Percentiles rank a stretch among this genome's conserved stretches.
phyloP scores from a whole-genome alignment of 2,888 invertebrate species.

The Tiliacea aurago region DNA sequence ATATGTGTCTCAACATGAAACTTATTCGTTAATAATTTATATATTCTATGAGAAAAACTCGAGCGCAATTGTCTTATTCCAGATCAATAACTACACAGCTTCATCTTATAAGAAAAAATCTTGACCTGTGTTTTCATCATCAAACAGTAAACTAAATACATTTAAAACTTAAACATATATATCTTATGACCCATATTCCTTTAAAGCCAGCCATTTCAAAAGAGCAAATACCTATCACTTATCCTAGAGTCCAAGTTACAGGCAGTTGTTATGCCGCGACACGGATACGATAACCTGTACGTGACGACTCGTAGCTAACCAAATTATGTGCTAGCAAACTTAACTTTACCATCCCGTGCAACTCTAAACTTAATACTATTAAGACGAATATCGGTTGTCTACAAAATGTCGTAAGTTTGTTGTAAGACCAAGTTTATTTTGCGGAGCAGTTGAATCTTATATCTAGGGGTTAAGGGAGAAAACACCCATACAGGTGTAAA shows the following conservation, averaged over 20 bases:
- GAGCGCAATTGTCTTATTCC: background rate
- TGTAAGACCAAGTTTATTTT: conserved; percentile 47
- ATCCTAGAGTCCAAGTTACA: conserved; percentile 71
- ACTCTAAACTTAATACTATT: conserved; percentile 41
- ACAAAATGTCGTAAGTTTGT: conserved; percentile 41
- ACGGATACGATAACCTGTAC: conserved; percentile 75
- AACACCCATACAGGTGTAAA: conserved; percentile 34
- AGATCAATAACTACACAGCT: background rate
- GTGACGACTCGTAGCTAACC: conserved; percentile 76
- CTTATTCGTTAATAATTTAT: no score
- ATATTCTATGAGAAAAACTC: background rate
- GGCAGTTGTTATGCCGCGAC: conserved; percentile 77
- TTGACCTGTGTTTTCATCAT: no score
- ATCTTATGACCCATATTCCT: conserved; percentile 51
- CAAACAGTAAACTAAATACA: conserved; percentile 13
- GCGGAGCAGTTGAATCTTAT: conserved; percentile 53
- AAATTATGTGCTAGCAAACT: conserved; percentile 69
- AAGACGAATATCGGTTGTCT: conserved; percentile 44
- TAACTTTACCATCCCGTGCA: conserved; percentile 33
- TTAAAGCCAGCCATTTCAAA: conserved; percentile 61
- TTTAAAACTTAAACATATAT: conserved; percentile 31
- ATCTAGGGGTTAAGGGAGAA: conserved; percentile 30
- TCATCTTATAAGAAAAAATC: background rate
- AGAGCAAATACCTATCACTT: conserved; percentile 70
- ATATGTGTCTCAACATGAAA: no score